phyloP scores from a whole-genome alignment of 2,797 vertebrate species.

The Varecia variegata region DNA sequence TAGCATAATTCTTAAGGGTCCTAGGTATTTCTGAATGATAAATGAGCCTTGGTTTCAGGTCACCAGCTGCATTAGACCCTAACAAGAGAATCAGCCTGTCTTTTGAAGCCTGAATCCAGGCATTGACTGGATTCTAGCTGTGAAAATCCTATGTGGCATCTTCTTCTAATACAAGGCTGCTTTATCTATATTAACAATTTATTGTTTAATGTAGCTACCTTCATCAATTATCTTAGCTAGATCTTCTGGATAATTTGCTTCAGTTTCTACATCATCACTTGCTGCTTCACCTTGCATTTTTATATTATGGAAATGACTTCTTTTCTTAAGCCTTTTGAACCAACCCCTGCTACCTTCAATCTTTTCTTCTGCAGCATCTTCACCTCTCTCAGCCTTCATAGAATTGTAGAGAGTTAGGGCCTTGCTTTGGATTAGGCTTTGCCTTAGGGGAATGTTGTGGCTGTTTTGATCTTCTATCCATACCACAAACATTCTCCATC shows the following conservation, averaged over 20 bases:
- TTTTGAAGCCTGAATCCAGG: not conserved
- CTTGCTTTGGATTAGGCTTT: not conserved
- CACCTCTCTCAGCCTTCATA: not conserved
- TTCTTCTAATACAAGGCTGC: not conserved
- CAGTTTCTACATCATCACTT: not conserved
- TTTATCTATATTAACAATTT: not conserved
- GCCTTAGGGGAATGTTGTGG: not conserved
- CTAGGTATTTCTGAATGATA: not conserved
- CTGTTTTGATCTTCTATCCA: not conserved
- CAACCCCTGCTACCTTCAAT: not conserved
- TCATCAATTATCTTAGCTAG: not conserved
- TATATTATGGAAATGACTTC: not conserved
- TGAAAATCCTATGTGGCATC: not conserved
- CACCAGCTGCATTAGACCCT: not conserved
- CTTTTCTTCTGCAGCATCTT: not conserved
- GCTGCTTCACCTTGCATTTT: not conserved
- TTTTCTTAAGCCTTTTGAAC: not conserved
- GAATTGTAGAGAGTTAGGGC: not conserved
- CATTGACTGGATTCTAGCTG: not conserved
- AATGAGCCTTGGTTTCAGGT: not conserved
- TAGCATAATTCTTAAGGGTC: not conserved
- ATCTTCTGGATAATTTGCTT: not conserved
- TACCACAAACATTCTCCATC: not conserved
- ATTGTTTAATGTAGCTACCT: not conserved
- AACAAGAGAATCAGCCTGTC: not conserved